These are phyloP conservation scores for Eurytoma californica DNA, from an alignment of 2,888 invertebrate genomes.

Conservation along the genomic window DNA sequence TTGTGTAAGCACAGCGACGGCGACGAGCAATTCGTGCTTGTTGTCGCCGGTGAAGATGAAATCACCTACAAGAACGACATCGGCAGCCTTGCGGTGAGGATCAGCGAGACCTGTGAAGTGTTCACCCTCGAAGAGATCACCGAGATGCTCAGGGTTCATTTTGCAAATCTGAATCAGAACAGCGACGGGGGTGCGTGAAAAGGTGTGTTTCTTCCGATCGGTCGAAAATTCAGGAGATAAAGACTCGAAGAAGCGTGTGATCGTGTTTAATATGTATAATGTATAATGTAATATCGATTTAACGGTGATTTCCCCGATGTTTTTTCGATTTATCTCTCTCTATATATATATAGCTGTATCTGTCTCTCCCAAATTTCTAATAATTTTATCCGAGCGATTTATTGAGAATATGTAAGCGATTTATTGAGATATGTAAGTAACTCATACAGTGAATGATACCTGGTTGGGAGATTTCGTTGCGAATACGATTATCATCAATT, in stretches of 20 bases:
- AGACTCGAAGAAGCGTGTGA: slow-evolving; percentile 38
- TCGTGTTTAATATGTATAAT: slow-evolving; percentile 55
- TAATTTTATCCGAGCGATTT: slow-evolving; percentile 47
- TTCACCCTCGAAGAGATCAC: slow-evolving; percentile 54
- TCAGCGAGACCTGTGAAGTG: slow-evolving; percentile 53
- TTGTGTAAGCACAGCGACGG: slow-evolving; percentile 49
- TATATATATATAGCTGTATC: slow-evolving; percentile 51
- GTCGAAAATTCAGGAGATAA: neutral
- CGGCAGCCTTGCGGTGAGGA: slow-evolving; percentile 49
- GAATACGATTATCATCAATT: slow-evolving; percentile 8
- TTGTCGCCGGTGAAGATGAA: slow-evolving; percentile 57
- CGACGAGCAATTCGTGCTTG: slow-evolving; percentile 53
- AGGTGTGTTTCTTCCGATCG: too few species aligned
- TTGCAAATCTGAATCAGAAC: slow-evolving; percentile 36
- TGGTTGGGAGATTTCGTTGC: slow-evolving; percentile 51
- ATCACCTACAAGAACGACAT: slow-evolving; percentile 55
- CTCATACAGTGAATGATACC: slow-evolving; percentile 15
- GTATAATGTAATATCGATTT: slow-evolving; percentile 55
- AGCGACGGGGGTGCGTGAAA: slow-evolving; percentile 1
- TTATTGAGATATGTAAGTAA: slow-evolving; percentile 22
- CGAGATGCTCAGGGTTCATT: slow-evolving; percentile 54
- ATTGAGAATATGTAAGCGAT: slow-evolving; percentile 29
- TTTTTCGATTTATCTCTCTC: slow-evolving; percentile 49
- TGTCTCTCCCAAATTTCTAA: slow-evolving; percentile 41
- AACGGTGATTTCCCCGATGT: slow-evolving; percentile 52